Evolutionary conservation across 2,113 vertebrate species (phyloP).

Genomic region (Atractosteus spatula): DNA sequence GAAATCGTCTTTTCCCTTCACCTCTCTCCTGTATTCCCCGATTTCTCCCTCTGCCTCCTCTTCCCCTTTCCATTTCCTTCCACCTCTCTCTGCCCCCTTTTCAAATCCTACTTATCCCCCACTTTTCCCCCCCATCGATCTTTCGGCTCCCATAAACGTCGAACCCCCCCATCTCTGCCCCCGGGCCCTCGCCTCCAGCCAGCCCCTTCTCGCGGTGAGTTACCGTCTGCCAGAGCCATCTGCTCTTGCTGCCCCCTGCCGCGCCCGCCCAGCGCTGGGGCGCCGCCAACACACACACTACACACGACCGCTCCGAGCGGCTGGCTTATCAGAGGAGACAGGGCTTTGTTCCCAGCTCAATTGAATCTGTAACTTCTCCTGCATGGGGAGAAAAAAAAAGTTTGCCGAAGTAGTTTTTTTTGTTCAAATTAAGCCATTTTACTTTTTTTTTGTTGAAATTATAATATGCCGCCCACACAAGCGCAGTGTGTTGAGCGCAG

Average conservation of each 20-base stretch:
- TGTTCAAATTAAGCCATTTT: neutral
- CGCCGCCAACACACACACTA: conserved; percentile 16
- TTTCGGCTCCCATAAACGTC: neutral
- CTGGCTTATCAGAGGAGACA: neutral
- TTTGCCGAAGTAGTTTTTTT: neutral
- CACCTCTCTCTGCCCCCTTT: conserved; percentile 5
- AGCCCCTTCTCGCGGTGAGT: conserved; percentile 47
- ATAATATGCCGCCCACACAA: too few species aligned
- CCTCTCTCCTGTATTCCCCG: neutral
- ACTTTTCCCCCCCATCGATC: conserved; percentile 15
- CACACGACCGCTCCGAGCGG: conserved; percentile 34
- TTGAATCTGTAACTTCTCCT: conserved; percentile 4
- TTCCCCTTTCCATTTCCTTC: conserved; percentile 16
- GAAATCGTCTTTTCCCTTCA: too few species aligned
- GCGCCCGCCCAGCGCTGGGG: conserved; percentile 43
- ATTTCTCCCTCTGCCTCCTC: conserved; percentile 17
- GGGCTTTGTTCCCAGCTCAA: neutral
- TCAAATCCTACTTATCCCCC: conserved; percentile 12
- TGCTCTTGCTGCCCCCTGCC: conserved; percentile 57
- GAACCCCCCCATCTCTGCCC: neutral
- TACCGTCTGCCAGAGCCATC: conserved; percentile 72
- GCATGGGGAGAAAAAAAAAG: neutral
- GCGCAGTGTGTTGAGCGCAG: conserved; percentile 9
- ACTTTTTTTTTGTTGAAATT: neutral
- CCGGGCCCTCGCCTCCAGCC: conserved; percentile 31